Percentiles rank a stretch among this genome's conserved stretches.
Conservation (phyloP, 1,140 invertebrate species). For the Microplitis demolitor region DNA sequence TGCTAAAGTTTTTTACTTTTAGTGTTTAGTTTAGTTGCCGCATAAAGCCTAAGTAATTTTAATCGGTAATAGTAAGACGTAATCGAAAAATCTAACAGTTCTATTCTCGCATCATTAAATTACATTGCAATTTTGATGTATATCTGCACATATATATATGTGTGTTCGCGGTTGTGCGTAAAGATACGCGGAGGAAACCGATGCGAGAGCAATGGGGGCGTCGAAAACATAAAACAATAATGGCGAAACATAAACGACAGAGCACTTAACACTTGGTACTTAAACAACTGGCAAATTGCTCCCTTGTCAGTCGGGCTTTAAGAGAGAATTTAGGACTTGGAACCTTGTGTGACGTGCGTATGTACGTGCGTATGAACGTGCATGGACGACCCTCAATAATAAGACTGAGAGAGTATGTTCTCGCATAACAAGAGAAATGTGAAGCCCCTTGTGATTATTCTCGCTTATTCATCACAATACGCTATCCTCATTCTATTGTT, state of each 20-base stretch:
- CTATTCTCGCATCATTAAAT: too few relatives aligned
- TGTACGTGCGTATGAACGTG: constrained; percentile 7
- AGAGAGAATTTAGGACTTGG: constrained; percentile 57
- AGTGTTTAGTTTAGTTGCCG: too few relatives aligned
- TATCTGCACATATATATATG: too few relatives aligned
- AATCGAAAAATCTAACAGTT: too few relatives aligned
- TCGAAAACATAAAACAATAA: constrained; percentile 62
- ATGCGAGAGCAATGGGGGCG: constrained; percentile 36
- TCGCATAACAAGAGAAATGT: constrained; percentile 22
- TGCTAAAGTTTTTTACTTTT: too few relatives aligned
- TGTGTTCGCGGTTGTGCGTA: constrained; percentile 9
- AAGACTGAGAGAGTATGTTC: constrained; percentile 18
- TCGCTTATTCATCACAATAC: not conserved
- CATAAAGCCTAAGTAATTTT: too few relatives aligned
- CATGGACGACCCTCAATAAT: constrained; percentile 23
- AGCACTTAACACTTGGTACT: constrained; percentile 63
- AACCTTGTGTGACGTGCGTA: constrained; percentile 37
- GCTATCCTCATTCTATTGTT: not conserved
- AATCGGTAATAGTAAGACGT: too few relatives aligned
- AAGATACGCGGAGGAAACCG: constrained; percentile 19
- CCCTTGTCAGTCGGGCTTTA: constrained; percentile 58
- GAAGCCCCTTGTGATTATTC: not conserved
- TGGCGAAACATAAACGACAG: constrained; percentile 60
- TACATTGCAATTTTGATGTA: too few relatives aligned
- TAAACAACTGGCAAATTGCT: constrained; percentile 64